A percentile compares a stretch with the other conserved stretches of the same genome.
Conservation (phyloP, 2,113 vertebrate species). For the Panthera tigris region DNA sequence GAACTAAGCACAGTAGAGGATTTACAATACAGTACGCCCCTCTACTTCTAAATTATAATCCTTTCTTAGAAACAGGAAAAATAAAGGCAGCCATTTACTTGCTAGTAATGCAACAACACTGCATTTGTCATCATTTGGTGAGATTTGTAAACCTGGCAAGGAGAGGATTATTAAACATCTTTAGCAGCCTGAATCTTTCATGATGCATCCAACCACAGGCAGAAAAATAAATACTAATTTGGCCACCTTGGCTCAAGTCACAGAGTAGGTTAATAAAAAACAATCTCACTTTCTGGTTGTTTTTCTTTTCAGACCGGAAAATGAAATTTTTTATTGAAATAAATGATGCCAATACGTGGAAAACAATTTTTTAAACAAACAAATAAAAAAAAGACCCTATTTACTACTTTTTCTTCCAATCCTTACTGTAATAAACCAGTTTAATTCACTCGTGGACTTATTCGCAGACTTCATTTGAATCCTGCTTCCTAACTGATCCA, state of each 20-base stretch:
- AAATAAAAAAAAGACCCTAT: background rate
- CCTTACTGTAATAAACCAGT: background rate
- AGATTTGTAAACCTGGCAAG: background rate
- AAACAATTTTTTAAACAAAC: background rate
- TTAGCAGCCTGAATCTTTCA: background rate
- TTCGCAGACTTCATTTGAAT: background rate
- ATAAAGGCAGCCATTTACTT: background rate
- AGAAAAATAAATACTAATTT: background rate
- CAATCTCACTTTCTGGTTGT: background rate
- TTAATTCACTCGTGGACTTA: background rate
- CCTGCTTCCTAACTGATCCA: background rate
- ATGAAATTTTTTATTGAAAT: background rate
- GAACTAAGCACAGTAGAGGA: background rate
- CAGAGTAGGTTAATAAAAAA: background rate
- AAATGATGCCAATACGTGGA: background rate
- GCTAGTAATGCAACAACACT: background rate
- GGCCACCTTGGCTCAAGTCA: background rate
- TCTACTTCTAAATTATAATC: background rate
- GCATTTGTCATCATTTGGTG: background rate
- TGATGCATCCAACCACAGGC: background rate
- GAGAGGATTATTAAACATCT: background rate
- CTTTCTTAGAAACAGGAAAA: background rate
- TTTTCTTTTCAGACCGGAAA: conserved; percentile 30
- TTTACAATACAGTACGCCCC: too few species aligned
- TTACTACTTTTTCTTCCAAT: background rate